Conservation (phyloP, 2,888 invertebrate genomes). For the Liodrosophila aerea region DNA sequence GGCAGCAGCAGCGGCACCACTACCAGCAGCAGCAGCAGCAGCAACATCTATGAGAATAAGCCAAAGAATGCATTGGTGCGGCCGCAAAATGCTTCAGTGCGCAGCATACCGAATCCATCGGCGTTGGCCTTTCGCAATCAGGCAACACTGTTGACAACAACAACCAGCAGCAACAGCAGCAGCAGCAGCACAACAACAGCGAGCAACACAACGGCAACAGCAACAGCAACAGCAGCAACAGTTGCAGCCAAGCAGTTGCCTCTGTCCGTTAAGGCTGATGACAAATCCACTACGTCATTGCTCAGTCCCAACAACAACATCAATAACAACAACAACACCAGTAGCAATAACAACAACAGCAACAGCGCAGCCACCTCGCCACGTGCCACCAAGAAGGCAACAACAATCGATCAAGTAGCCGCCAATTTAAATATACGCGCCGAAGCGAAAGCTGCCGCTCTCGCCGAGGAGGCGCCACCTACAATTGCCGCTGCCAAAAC, state of each 20-base stretch:
- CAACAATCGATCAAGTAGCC: conserved; percentile 81
- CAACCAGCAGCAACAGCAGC: conserved; percentile 34
- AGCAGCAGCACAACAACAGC: conserved; percentile 5
- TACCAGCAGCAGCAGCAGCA: conserved; percentile 27
- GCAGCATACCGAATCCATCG: conserved; percentile 87
- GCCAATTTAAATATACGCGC: conserved; percentile 81
- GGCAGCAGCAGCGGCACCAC: conserved; percentile 19
- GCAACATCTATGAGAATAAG: conserved; percentile 72
- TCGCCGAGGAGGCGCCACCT: conserved; percentile 55
- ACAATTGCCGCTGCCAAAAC: conserved; percentile 12
- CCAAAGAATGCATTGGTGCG: conserved; percentile 75
- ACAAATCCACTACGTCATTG: conserved; percentile 28
- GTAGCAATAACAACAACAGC: conserved; percentile 20
- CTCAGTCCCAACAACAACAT: conserved; percentile 49
- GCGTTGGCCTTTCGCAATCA: conserved; percentile 84
- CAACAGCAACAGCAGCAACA: conserved; percentile 22
- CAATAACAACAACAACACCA: conserved; percentile 18
- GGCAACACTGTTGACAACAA: conserved; percentile 49
- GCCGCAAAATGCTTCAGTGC: conserved; percentile 84
- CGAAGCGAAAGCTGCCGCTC: conserved; percentile 73
- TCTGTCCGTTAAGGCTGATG: conserved; percentile 40
- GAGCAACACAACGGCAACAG: conserved; percentile 27
- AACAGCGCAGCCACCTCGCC: conserved; percentile 52
- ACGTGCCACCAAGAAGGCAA: conserved; percentile 75
- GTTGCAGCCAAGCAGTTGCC: conserved; percentile 36